A percentile compares a stretch with the other conserved stretches of the same genome.
Evolutionary conservation across 2,888 invertebrate genomes (phyloP).

Genomic region (Nowickia ferox): DNA sequence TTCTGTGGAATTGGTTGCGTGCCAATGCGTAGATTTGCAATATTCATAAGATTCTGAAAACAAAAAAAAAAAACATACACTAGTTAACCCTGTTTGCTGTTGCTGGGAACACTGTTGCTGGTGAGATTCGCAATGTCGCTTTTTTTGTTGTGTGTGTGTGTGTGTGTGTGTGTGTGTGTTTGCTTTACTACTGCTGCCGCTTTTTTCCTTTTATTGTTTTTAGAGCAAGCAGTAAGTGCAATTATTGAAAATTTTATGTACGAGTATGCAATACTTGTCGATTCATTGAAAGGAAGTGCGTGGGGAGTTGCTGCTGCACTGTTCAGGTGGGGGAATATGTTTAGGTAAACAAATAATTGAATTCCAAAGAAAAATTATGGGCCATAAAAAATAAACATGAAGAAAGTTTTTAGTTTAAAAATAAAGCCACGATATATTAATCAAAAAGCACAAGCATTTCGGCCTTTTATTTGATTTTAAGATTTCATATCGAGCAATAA

Average conservation of each 20-base stretch:
- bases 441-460: neutral
- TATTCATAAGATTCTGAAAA: conserved; percentile 67
- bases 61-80: neutral
- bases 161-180: neutral
- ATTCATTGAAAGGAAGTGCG: conserved; percentile 70
- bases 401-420: neutral
- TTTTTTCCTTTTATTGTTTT: conserved; percentile 46
- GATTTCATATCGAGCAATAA: no score
- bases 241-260: conserved; percentile 71
- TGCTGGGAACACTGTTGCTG: conserved; percentile 50
- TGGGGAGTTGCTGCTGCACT: conserved; percentile 66
- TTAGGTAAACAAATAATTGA: conserved; percentile 34
- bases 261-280: conserved; percentile 54
- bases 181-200: conserved; percentile 22
- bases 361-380: conserved; percentile 26
- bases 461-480: no score
- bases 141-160: neutral
- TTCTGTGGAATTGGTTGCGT: conserved; percentile 61
- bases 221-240: conserved; percentile 74
- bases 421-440: no score
- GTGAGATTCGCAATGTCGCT: conserved; percentile 5
- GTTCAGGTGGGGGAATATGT: conserved; percentile 14
- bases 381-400: neutral
- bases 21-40: conserved; percentile 72
- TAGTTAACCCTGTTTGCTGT: conserved; percentile 30